Evolutionary conservation across 2,113 vertebrate species (phyloP).

Genomic region (Anhinga anhinga): DNA sequence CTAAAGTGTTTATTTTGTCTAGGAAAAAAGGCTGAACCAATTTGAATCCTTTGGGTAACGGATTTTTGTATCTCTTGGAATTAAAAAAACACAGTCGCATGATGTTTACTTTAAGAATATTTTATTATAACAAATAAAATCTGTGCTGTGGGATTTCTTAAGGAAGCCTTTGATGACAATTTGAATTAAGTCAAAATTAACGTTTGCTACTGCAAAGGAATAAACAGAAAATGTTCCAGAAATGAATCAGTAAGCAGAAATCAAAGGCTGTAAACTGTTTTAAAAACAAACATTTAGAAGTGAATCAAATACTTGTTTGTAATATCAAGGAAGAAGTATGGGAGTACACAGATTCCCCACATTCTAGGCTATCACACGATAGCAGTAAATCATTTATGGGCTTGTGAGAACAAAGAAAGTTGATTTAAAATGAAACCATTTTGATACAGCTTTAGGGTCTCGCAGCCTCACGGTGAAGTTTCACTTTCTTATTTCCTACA

Average conservation of each 20-base stretch:
- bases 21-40: conserved; percentile 75
- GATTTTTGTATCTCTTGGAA: conserved; percentile 71
- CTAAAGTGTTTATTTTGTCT: conserved; percentile 91
- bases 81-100: conserved; percentile 30
- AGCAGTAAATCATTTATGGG: conserved; percentile 61
- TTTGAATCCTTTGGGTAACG: conserved; percentile 69
- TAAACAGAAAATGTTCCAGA: conserved; percentile 65
- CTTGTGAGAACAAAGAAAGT: conserved; percentile 61
- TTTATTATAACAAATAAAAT: conserved; percentile 69
- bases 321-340: conserved; percentile 58
- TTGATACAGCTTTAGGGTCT: conserved; percentile 5
- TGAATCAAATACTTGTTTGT: conserved; percentile 67
- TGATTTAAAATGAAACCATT: conserved; percentile 47
- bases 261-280: conserved; percentile 65
- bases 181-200: conserved; percentile 72
- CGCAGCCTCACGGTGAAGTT: neutral
- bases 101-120: conserved; percentile 71
- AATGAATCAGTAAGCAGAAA: conserved; percentile 68
- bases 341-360: conserved; percentile 58
- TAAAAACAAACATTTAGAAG: conserved; percentile 66
- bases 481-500: neutral
- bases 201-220: conserved; percentile 65
- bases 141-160: conserved; percentile 66
- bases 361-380: conserved; percentile 56
- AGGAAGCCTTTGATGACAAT: conserved; percentile 70